phyloP scores from a whole-genome alignment of 1,140 invertebrate species.

The Thalassaphorura encarpata region DNA sequence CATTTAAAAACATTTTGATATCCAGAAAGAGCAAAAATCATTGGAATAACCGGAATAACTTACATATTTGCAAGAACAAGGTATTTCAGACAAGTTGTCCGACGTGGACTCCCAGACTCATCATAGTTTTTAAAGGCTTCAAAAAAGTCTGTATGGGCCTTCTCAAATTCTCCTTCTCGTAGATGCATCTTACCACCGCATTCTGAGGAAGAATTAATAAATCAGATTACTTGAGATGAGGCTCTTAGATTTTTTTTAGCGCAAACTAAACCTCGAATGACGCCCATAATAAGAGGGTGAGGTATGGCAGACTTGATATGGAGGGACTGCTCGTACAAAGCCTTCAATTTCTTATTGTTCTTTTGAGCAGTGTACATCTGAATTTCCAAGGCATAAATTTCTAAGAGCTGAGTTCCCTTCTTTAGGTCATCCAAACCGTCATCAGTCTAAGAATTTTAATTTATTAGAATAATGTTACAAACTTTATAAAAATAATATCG shows the following conservation, averaged over 20 bases:
- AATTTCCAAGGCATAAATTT: constrained; percentile 99
- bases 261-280: constrained; percentile 70
- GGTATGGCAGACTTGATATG: constrained; percentile 99
- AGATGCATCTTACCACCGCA: constrained; percentile 99
- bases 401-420: constrained; percentile 89
- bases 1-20: background rate
- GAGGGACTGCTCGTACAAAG: constrained; percentile 94
- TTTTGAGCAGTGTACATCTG: constrained; percentile 99
- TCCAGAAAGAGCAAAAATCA: background rate
- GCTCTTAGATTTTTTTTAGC: background rate
- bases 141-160: constrained; percentile 99
- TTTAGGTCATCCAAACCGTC: constrained; percentile 99
- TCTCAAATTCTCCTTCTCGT: constrained; percentile 95
- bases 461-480: background rate
- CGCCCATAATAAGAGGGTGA: constrained; percentile 98
- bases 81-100: constrained; percentile 98
- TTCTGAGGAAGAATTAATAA: constrained; percentile 48
- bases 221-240: constrained; percentile 12
- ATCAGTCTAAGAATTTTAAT: constrained; percentile 60
- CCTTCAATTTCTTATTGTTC: constrained; percentile 98
- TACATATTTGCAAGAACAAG: constrained; percentile 96
- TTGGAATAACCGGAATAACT: background rate
- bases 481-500: background rate
- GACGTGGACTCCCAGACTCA: constrained; percentile 93
- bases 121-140: constrained; percentile 99